Evolutionary conservation across 2,797 vertebrate genomes (phyloP), one percentile per base, ranked within the genome.

Genomic region (Melanogrammus aeglefinus): DNA sequence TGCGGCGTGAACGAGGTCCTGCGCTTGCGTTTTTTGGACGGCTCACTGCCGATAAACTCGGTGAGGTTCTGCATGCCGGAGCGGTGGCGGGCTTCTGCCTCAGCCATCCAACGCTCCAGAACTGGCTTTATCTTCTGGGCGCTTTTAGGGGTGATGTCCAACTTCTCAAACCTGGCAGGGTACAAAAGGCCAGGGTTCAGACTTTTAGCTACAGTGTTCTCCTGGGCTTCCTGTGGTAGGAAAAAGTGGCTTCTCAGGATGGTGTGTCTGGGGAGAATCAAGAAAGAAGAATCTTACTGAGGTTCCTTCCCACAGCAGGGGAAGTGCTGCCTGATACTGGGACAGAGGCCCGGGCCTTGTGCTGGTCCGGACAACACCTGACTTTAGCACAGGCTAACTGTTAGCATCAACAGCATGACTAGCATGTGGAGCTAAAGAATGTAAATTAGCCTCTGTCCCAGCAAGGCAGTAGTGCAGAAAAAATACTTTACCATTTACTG

Each of bases 241-340:
- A 99, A 99, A 99, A 98, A 99, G 98, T 99, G 98, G 97, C 98
- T 99, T 99, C 98, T 99, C 98, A 99, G 98, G 97, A 99, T 99
- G 97, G 98, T 99, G 98, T 99, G 98, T 99, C 98, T 99, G 97
- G 96, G 97, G 98, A 99, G 95, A 99, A 98, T 99, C 96, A 96
- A 99, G 95, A 99, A 97, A 99, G 97, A 98, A 99, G 95, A 99
- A 96, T 97, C 97, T 99, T 99, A 99, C 96, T 97, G 95, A 96
- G 95, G 96, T 96, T 96, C 96, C 96, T 96, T 95, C 96, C 95
- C 94, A 96, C 95, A 96, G 95, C 96, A 92, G 89, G 95, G 96
- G 96, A 96, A 94, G 95, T 96, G 94, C 96, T 97, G 95, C 94
- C 95, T 96, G 93, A 91, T 87, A 91, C 86, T 85, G 90, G 90